Percentiles rank a stretch among this genome's conserved stretches.
Evolutionary conservation across 2,113 vertebrate genomes (phyloP).

Genomic region (Megaceryle torquata): DNA sequence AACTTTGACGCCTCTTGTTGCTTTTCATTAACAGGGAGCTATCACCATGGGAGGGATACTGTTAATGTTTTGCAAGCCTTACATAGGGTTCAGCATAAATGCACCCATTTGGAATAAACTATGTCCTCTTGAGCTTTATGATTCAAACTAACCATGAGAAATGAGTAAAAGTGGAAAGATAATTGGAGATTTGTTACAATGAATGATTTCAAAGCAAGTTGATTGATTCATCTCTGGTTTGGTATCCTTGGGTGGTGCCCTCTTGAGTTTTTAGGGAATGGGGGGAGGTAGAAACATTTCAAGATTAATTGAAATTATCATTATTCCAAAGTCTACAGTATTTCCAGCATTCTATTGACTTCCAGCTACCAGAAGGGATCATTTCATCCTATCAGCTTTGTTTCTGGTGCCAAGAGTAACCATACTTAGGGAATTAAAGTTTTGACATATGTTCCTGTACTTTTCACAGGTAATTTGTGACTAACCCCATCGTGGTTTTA

Average conservation of each 20-base stretch:
- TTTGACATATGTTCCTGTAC: background rate
- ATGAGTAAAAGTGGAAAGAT: background rate
- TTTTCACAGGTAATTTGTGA: background rate
- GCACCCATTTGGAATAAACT: background rate
- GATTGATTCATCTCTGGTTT: background rate
- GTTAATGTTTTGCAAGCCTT: background rate
- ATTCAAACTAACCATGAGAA: background rate
- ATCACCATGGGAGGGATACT: background rate
- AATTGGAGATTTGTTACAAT: background rate
- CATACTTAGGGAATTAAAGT: background rate
- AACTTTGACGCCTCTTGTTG: background rate
- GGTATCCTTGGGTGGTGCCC: background rate
- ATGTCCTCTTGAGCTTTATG: background rate
- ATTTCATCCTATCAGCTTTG: background rate
- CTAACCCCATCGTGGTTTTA: background rate
- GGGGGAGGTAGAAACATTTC: background rate
- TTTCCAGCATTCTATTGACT: background rate
- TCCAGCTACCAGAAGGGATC: background rate
- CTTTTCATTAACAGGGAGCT: background rate
- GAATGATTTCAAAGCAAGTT: background rate
- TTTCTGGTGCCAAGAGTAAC: background rate
- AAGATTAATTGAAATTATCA: background rate
- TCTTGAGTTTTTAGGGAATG: background rate
- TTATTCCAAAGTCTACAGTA: background rate
- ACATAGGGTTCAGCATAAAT: background rate